Evolutionary conservation across 2,888 invertebrate species (phyloP).

Genomic region (Drosophila histrio): DNA sequence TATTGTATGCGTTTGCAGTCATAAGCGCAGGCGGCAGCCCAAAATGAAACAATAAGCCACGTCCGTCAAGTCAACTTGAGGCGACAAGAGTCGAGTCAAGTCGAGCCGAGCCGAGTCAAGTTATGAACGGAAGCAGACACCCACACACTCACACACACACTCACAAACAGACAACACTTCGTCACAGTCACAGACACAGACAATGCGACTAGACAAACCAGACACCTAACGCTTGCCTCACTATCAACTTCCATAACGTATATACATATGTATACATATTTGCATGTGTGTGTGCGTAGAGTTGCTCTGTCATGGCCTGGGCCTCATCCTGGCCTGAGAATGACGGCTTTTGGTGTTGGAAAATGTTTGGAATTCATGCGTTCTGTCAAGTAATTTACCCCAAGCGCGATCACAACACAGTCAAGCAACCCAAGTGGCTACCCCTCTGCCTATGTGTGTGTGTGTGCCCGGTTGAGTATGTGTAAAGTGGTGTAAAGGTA

Average conservation of each 20-base stretch:
- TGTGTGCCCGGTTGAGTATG: slow-evolving; percentile 6
- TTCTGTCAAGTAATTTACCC: slow-evolving; percentile 70
- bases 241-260: neutral
- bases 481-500: slow-evolving; percentile 34
- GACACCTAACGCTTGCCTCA: slow-evolving; percentile 40
- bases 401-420: slow-evolving; percentile 50
- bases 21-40: slow-evolving; percentile 62
- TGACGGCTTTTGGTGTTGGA: slow-evolving; percentile 61
- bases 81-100: slow-evolving; percentile 68
- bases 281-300: slow-evolving; percentile 10
- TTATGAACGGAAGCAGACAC: slow-evolving; percentile 62
- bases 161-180: slow-evolving; percentile 56
- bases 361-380: slow-evolving; percentile 72
- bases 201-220: slow-evolving; percentile 71
- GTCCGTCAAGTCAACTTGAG: slow-evolving; percentile 78
- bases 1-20: slow-evolving; percentile 74
- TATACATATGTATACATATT: neutral
- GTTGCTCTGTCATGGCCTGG: slow-evolving; percentile 51
- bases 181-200: slow-evolving; percentile 61
- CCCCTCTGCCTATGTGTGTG: slow-evolving; percentile 9
- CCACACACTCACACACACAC: slow-evolving; percentile 27
- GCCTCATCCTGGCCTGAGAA: slow-evolving; percentile 45
- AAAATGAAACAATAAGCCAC: slow-evolving; percentile 80
- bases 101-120: slow-evolving; percentile 53
- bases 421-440: slow-evolving; percentile 42